Base-by-base conservation (phyloP, 2,888 invertebrate species). In the Eustalomyia histrio region DNA sequence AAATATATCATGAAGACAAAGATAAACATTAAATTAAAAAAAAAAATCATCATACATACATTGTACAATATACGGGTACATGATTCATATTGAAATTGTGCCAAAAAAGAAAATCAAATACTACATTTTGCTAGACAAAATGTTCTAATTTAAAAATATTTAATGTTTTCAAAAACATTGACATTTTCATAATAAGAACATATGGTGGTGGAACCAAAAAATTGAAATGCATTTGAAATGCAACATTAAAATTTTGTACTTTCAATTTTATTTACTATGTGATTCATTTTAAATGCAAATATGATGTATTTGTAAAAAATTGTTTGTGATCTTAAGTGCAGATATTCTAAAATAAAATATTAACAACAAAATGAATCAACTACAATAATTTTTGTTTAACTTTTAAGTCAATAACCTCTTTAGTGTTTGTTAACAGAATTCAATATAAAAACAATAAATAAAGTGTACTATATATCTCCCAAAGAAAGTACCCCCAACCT, bases 41-140 rank as follows among this genome's bases (percentile, higher is more conserved):
- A 47, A 47, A 43, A 14, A 9, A 47, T 47, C 43, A 47, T 14
- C 4, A 43, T 12, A 14, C 14, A 14, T n/a, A 47, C 43, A 47
- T 47, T 47, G 43, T 47, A 47, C 43, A 21, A 21, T 21, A 21
- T 21, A 21, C 14, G 14, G 1, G 14, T 1, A 29, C 21, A 57
- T 73, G 78, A 79, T 63, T 67, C 68, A 75, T 79, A 43, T 65
- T 74, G 69, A 75, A 65, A 61, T 58, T 65, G 58, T 75, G 74
- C 69, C 74, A 75, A 71, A 53, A 74, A 17, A 39, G 2, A 18
- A 18, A 39, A 17, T 24, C 6, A 16, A 14, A 47, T 43, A 58
- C 21, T 52, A 55, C n/a, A 52, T 65, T 72, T 65, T n/a, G 1
- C 18, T 10, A 60, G 47, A 65, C n/a, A 29, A 61, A 43, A 16